These are phyloP conservation scores for Sebastiscus tertius DNA, from an alignment of 2,797 vertebrate genomes.

Conservation along the genomic window DNA sequence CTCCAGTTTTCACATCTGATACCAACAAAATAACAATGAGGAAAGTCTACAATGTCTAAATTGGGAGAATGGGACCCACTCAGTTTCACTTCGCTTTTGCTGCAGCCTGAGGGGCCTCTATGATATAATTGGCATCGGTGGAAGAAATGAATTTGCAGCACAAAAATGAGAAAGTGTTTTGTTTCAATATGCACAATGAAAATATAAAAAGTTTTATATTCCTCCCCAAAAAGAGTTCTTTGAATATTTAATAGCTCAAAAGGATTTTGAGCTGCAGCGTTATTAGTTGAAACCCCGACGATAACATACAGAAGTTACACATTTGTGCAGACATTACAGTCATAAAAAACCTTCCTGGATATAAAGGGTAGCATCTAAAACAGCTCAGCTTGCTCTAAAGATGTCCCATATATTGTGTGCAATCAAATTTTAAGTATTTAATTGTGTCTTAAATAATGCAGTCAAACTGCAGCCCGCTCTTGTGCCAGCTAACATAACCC, in stretches of 20 bases:
- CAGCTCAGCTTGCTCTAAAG: slow-evolving; percentile 8
- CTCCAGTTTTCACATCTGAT: slow-evolving; percentile 3
- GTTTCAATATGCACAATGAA: slow-evolving; percentile 33
- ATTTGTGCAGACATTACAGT: neutral
- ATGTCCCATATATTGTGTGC: slow-evolving; percentile 1
- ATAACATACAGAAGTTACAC: neutral
- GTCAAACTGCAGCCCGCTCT: slow-evolving; percentile 28
- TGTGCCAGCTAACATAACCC: slow-evolving; percentile 32
- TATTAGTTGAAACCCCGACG: neutral
- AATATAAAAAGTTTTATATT: slow-evolving; percentile 12
- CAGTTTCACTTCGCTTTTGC: slow-evolving; percentile 15
- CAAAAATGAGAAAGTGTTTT: slow-evolving; percentile 15
- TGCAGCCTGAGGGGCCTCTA: slow-evolving; percentile 7
- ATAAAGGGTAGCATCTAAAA: neutral
- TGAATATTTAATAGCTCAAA: slow-evolving; percentile 29
- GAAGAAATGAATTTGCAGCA: slow-evolving; percentile 26
- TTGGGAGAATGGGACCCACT: slow-evolving; percentile 22
- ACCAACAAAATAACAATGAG: slow-evolving; percentile 41
- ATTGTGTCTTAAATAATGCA: slow-evolving; percentile 60
- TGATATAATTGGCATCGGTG: slow-evolving; percentile 10
- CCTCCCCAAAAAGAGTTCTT: neutral
- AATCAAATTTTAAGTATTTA: slow-evolving; percentile 40
- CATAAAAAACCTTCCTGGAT: neutral
- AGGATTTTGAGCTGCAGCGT: neutral
- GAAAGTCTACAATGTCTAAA: slow-evolving; percentile 20